Evolutionary conservation across 2,888 invertebrate genomes (phyloP).

Genomic region (Agrotis clavis): DNA sequence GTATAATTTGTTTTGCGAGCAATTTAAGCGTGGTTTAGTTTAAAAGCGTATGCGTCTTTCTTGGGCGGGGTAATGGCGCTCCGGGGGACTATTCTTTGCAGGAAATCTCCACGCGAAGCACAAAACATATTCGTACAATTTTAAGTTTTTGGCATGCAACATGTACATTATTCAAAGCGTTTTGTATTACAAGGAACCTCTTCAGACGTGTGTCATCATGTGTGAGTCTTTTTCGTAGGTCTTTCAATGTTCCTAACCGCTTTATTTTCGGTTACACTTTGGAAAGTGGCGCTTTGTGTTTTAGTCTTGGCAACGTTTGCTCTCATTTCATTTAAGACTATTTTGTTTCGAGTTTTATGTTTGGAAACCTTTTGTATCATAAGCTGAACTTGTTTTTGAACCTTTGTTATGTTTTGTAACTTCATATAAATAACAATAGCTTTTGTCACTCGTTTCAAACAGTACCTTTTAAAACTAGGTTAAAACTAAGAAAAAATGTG

Average conservation of each 20-base stretch:
- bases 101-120: constrained; percentile 70
- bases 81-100: constrained; percentile 73
- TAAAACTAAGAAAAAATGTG: constrained; percentile 25
- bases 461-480: constrained; percentile 23
- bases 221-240: constrained; percentile 70
- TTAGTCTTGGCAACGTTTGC: constrained; percentile 29
- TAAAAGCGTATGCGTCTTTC: constrained; percentile 81
- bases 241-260: constrained; percentile 64
- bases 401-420: not conserved
- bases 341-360: constrained; percentile 22
- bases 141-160: constrained; percentile 81
- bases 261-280: constrained; percentile 61
- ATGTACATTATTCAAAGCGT: constrained; percentile 78
- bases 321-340: constrained; percentile 24
- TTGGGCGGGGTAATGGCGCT: constrained; percentile 75
- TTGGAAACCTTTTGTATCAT: constrained; percentile 9
- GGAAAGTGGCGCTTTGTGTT: constrained; percentile 48
- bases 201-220: constrained; percentile 66
- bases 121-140: constrained; percentile 79
- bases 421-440: not conserved
- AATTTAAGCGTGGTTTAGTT: constrained; percentile 82
- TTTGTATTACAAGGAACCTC: constrained; percentile 74
- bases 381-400: constrained; percentile 16
- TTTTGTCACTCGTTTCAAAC: constrained; percentile 22
- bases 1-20: constrained; percentile 74